Conservation (phyloP, 2,797 vertebrate species). For the Esox masquinongy region DNA sequence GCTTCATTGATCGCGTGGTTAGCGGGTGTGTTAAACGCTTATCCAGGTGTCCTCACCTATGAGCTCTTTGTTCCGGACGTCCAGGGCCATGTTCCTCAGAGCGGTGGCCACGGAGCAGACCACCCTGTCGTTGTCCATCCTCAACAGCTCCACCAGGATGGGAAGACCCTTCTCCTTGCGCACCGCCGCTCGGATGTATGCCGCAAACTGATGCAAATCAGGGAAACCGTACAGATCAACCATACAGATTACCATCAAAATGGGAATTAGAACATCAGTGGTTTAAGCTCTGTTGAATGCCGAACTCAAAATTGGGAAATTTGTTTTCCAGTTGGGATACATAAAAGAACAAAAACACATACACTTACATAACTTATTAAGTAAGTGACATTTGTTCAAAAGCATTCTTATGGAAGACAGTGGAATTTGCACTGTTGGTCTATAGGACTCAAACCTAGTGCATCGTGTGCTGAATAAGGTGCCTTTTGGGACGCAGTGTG, state of each 20-base stretch:
- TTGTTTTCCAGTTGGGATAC: background rate
- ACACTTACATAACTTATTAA: background rate
- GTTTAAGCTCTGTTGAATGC: no score
- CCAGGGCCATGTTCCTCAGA: conserved; percentile 94
- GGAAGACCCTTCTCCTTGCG: conserved; percentile 97
- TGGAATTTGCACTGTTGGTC: conserved; percentile 1
- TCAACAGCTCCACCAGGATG: conserved; percentile 94
- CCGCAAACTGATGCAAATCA: conserved; percentile 81
- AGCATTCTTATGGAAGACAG: conserved; percentile 25
- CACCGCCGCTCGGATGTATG: conserved; percentile 94
- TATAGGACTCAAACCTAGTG: background rate
- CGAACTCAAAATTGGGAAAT: background rate
- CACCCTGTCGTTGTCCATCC: conserved; percentile 97
- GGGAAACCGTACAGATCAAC: background rate
- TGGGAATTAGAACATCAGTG: no score
- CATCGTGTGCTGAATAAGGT: background rate
- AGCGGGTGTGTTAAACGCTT: background rate
- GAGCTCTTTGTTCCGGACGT: conserved; percentile 96
- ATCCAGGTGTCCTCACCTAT: conserved; percentile 80
- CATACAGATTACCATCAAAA: no score
- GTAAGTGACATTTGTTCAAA: conserved; percentile 23
- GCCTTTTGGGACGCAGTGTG: background rate
- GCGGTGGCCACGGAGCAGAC: conserved; percentile 96
- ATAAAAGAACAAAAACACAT: background rate
- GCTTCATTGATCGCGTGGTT: background rate